Percentiles rank a stretch among this genome's conserved stretches.
These are phyloP conservation scores for Epizoanthus stellaris DNA, from an alignment of 92 coral and sea anemone species.

Conservation along the genomic window DNA sequence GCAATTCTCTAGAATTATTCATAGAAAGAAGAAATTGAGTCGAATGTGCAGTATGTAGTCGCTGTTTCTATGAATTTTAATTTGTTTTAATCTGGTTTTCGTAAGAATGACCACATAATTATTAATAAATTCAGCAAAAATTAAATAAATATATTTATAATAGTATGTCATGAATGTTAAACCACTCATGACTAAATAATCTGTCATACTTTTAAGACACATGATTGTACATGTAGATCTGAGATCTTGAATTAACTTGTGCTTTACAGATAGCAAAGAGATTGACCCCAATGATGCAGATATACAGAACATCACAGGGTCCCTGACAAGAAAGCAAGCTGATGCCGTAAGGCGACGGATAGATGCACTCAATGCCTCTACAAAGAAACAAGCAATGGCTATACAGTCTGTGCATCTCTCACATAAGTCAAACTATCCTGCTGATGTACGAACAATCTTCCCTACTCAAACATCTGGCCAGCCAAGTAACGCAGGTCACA, in stretches of 20 bases:
- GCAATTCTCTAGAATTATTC: background rate
- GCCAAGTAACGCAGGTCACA: constrained; percentile 74
- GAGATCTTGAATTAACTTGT: background rate
- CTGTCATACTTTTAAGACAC: background rate
- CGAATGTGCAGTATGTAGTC: background rate
- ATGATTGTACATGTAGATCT: background rate
- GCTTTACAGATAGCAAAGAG: constrained; percentile 93
- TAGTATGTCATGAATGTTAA: too few relatives aligned
- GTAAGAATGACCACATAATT: too few relatives aligned
- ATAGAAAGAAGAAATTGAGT: background rate
- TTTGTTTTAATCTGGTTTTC: too few relatives aligned
- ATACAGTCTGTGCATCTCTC: constrained; percentile 32
- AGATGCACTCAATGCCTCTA: constrained; percentile 83
- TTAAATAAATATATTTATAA: too few relatives aligned
- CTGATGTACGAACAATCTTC: constrained; percentile 93
- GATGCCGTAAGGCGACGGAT: constrained; percentile 92
- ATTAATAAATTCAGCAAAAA: too few relatives aligned
- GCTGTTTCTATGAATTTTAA: background rate
- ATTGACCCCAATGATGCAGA: constrained; percentile 85
- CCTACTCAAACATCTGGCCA: constrained; percentile 89
- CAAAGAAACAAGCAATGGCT: constrained; percentile 62
- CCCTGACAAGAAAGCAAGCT: constrained; percentile 95
- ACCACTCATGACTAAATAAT: background rate
- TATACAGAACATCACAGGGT: constrained; percentile 84
- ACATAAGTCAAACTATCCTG: constrained; percentile 56